Evolutionary conservation across 2,113 vertebrate genomes (phyloP).

Genomic region (Aptenodytes patagonicus): DNA sequence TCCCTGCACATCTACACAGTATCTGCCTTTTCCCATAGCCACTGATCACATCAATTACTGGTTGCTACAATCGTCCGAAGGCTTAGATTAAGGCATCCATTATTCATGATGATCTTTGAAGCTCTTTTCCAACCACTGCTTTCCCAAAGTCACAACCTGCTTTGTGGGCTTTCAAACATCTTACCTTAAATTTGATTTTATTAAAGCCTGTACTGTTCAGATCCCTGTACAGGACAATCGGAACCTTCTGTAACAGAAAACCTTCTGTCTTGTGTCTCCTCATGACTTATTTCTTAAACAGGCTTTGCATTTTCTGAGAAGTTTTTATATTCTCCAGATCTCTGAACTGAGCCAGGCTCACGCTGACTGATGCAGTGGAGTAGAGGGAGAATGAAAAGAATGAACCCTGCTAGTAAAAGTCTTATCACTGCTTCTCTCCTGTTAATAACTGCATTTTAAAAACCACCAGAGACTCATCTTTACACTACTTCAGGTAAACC

Average conservation of each 20-base stretch:
- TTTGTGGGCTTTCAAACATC: not conserved
- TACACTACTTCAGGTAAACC: not conserved
- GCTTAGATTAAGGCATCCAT: not conserved
- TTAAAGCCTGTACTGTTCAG: not conserved
- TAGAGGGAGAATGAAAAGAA: not conserved
- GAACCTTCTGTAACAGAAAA: not conserved
- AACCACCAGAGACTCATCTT: not conserved
- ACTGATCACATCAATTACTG: not conserved
- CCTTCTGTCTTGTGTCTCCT: not conserved
- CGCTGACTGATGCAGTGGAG: not conserved
- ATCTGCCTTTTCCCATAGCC: not conserved
- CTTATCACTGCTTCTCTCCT: not conserved
- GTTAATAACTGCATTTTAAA: not conserved
- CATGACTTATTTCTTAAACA: not conserved
- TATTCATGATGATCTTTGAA: not conserved
- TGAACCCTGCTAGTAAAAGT: not conserved
- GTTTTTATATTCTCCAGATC: not conserved
- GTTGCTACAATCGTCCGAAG: not conserved
- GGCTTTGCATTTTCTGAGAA: not conserved
- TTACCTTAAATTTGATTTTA: not conserved
- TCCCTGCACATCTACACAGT: not conserved
- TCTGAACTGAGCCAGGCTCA: not conserved
- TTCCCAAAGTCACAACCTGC: not conserved
- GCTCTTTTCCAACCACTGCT: not conserved
- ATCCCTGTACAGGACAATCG: not conserved